These are phyloP conservation scores for Manduca sexta DNA, from an alignment of 1,140 invertebrate species.

Conservation along the genomic window DNA sequence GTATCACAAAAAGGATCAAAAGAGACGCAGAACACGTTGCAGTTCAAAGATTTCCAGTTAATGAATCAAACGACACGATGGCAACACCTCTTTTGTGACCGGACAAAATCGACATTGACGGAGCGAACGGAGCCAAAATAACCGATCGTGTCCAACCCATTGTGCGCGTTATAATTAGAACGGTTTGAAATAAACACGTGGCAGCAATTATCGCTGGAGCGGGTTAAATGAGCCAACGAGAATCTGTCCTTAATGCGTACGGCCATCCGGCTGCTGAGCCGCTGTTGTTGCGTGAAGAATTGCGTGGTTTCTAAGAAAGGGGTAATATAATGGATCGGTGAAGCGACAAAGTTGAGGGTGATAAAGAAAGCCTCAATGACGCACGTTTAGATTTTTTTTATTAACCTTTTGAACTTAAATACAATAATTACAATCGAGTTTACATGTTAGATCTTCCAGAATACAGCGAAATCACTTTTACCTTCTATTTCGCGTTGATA, in stretches of 20 bases:
- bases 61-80: conserved; percentile 63
- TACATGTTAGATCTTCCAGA: too few species aligned
- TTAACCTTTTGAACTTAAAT: too few species aligned
- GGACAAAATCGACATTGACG: conserved; percentile 68
- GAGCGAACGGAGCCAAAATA: conserved; percentile 62
- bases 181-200: conserved; percentile 69
- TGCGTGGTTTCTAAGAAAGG: conserved; percentile 32
- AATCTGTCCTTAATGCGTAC: conserved; percentile 63
- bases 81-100: conserved; percentile 66
- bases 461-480: too few species aligned
- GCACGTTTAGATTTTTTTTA: too few species aligned
- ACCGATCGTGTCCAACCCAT: conserved; percentile 70
- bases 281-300: background rate
- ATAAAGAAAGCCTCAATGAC: too few species aligned
- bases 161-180: conserved; percentile 70
- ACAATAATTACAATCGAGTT: too few species aligned
- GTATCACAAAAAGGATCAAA: conserved; percentile 16
- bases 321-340: too few species aligned
- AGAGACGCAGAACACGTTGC: conserved; percentile 40
- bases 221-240: conserved; percentile 69
- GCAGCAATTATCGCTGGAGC: conserved; percentile 70
- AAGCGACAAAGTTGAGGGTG: too few species aligned
- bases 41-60: conserved; percentile 61
- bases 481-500: too few species aligned
- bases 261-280: conserved; percentile 32